Base-by-base conservation (phyloP, 2,113 vertebrate species). In the Trichomycterus rosablanca region DNA sequence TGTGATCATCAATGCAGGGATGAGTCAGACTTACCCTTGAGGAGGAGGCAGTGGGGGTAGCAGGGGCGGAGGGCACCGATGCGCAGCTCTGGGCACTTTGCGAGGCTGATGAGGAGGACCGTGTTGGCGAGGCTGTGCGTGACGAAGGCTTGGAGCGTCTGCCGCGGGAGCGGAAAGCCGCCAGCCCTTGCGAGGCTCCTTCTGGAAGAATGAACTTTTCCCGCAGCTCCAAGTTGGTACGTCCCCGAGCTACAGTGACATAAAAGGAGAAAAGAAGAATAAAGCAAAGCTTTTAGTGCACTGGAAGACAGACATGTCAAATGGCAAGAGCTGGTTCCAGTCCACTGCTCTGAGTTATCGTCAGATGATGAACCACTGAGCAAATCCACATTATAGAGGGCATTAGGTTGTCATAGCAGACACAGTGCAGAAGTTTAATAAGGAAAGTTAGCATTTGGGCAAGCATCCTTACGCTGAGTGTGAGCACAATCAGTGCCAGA, bases 131-230 rank as follows among this genome's bases (percentile, higher is more conserved):
- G 9, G 94, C 95, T 0, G 93, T 92, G 10, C 95, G 80, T 37
- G 96, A 99, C 6, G 93, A 95, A 0, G 96, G 96, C 14, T 98
- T 98, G 15, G 96, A 99, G 12, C 94, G 86, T 1, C 95, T 88
- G 23, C 95, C 96, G 39, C 94, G 85, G 0, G 93, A 93, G 0
- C 95, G 88, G 89, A 98, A 99, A 0, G 94, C 90, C 0, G 94
- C 92, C 87, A 98, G 90, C 4, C 93, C 91, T 80, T 93, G 91
- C 1, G 95, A 91, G 1, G 90, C 90, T 14, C 94, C 96, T 45
- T 98, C 96, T 0, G 94, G 94, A 6, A 99, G 80, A 81, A 99
- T 99, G 84, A 99, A 99, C 74, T 97, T 98, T 83, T 99, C 96
- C 40, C 96, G 83, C 44, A 99, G 89, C 74, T 99, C 96, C 30